Percentiles rank a stretch among this genome's conserved stretches.
These are phyloP conservation scores for Ibidorhyncha struthersii DNA, from an alignment of 2,113 vertebrate genomes.

Conservation along the genomic window DNA sequence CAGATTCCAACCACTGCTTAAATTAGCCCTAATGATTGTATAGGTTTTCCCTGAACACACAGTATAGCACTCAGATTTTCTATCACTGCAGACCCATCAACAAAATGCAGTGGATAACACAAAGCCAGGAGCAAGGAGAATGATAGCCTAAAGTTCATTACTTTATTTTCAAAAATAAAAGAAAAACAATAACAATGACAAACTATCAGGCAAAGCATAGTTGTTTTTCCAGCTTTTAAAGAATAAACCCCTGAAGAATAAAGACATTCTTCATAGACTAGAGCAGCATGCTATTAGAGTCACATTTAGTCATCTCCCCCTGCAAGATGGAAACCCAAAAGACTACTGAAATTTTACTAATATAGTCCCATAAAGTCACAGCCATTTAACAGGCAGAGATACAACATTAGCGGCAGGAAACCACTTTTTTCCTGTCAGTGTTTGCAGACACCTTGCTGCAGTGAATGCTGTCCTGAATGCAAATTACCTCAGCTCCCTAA, in stretches of 20 bases:
- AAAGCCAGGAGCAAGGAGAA: neutral
- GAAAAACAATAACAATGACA: neutral
- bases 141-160: neutral
- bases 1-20: neutral
- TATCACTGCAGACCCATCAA: neutral
- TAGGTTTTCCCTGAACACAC: neutral
- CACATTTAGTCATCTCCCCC: neutral
- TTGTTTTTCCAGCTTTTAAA: neutral
- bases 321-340: neutral
- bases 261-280: neutral
- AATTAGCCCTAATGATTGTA: neutral
- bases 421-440: neutral
- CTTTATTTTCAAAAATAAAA: neutral
- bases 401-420: neutral
- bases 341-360: neutral
- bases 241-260: neutral
- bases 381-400: neutral
- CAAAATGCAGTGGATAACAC: neutral
- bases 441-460: slow-evolving; percentile 50
- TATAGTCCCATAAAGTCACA: neutral
- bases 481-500: slow-evolving; percentile 8
- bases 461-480: slow-evolving; percentile 42
- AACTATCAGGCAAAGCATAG: neutral
- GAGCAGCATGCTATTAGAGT: neutral
- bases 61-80: neutral